A percentile compares a stretch with the other conserved stretches of the same genome.
These are phyloP conservation scores for Phania funesta DNA, from an alignment of 2,888 invertebrate genomes.

Conservation along the genomic window DNA sequence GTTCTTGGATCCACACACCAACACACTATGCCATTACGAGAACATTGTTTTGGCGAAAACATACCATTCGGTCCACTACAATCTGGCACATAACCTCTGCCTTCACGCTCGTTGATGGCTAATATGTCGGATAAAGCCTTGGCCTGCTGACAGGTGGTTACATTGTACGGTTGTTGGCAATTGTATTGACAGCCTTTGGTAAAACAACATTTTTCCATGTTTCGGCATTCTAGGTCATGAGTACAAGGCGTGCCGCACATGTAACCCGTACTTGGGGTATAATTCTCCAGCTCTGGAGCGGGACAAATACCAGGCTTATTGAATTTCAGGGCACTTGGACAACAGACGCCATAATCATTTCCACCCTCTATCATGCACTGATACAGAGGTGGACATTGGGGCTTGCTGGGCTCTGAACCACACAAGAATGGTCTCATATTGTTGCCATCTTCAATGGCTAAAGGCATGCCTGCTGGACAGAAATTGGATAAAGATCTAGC, in stretches of 20 bases:
- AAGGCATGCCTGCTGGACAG: constrained; percentile 88
- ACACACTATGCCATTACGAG: constrained; percentile 91
- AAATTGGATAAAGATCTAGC: constrained; percentile 88
- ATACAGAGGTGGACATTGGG: constrained; percentile 90
- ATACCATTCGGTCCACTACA: constrained; percentile 86
- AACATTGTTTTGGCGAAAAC: constrained; percentile 89
- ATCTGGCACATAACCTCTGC: constrained; percentile 91
- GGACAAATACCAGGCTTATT: constrained; percentile 91
- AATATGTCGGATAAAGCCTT: constrained; percentile 88
- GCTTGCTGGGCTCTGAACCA: constrained; percentile 90
- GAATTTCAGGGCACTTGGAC: constrained; percentile 88
- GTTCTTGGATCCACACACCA: constrained; percentile 90
- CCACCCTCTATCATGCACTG: constrained; percentile 89
- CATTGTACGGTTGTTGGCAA: constrained; percentile 88
- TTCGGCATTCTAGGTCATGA: constrained; percentile 90
- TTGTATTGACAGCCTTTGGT: constrained; percentile 87
- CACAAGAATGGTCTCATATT: constrained; percentile 88
- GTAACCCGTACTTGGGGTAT: constrained; percentile 77
- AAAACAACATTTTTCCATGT: constrained; percentile 90
- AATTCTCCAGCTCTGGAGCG: constrained; percentile 78
- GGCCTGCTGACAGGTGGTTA: constrained; percentile 89
- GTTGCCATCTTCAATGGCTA: constrained; percentile 84
- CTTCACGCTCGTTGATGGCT: constrained; percentile 88
- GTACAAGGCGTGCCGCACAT: constrained; percentile 86
- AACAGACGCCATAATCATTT: constrained; percentile 93